Evolutionary conservation across 2,113 vertebrate species (phyloP), one percentile per base, ranked within the genome.

Genomic region (Isichthys henryi): DNA sequence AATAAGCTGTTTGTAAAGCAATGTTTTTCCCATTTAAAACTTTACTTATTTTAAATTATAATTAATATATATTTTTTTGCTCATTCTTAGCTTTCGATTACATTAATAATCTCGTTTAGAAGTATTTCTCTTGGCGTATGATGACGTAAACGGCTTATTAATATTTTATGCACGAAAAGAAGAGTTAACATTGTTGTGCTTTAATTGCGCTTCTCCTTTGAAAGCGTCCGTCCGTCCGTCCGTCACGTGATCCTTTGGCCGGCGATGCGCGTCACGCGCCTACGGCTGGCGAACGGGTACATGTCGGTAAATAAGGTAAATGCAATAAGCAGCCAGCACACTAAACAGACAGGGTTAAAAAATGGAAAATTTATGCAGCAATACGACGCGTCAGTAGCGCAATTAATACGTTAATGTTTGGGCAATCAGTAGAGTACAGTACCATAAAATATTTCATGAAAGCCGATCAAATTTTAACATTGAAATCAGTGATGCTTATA

Each of bases 241-340:
- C n/a, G 45, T 39, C 88, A 88, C 23, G 53, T 80, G 88, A 52
- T 39, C 43, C 49, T 77, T 77, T 48, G 77, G 66, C 53, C 4
- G 46, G 23, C 2, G 45, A 23, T 2, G 43, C 48, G 46, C 23
- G 3, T 50, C 84, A 49, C 6, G n/a, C 7, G 19, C 66, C 21
- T 11, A 23, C 77, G 91, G 50, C 90, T 93, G 93, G 94, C 91
- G 89, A 94, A 94, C 84, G 89, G 88, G 53, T 91, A 91, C 93
- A 90, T 93, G 91, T 94, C 88, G 90, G 70, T 91, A 91, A 94
- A 90, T 92, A 91, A 93, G 93, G 92, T 90, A 89, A 91, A 93
- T 91, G 35, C 89, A 87, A 84, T 80, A 53, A 89, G n/a, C n/a
- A 88, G 11, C 13, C 56, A 90, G 90, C 88, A 83, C 89, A 89